Evolutionary conservation across 1,140 invertebrate genomes (phyloP).

Genomic region (Trichonephila clavata): DNA sequence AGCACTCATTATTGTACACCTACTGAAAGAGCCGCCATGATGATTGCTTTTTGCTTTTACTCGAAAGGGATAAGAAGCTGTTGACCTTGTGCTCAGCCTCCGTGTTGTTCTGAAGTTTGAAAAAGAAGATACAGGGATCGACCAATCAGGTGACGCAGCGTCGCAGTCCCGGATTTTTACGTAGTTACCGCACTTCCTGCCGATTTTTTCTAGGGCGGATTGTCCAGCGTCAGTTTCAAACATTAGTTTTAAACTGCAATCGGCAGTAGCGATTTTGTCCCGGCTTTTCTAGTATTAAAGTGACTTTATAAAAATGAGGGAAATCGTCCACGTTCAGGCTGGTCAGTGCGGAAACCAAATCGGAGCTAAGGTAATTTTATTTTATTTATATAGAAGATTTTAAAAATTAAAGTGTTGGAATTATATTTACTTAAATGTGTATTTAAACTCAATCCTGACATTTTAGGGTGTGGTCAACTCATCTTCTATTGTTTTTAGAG

Average conservation of each 20-base stretch:
- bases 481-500: not conserved
- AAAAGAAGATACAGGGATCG: not conserved
- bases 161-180: slow-evolving; percentile 19
- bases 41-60: not conserved
- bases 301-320: slow-evolving; percentile 80
- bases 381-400: not conserved
- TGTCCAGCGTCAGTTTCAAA: not conserved
- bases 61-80: slow-evolving; percentile 19
- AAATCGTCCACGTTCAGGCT: slow-evolving; percentile 83
- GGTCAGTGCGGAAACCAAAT: slow-evolving; percentile 96
- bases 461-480: not conserved
- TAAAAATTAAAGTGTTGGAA: not conserved
- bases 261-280: not conserved
- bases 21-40: not conserved
- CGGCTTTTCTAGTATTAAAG: not conserved
- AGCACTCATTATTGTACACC: not conserved
- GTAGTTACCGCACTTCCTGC: slow-evolving; percentile 45
- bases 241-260: not conserved
- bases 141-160: not conserved
- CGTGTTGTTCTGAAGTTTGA: not conserved
- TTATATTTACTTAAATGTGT: no score
- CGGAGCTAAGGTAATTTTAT: slow-evolving; percentile 87
- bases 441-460: not conserved
- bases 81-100: slow-evolving; percentile 46
- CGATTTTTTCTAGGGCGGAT: not conserved